Conservation (phyloP, 1,140 invertebrate genomes). For the Riptortus pedestris region DNA sequence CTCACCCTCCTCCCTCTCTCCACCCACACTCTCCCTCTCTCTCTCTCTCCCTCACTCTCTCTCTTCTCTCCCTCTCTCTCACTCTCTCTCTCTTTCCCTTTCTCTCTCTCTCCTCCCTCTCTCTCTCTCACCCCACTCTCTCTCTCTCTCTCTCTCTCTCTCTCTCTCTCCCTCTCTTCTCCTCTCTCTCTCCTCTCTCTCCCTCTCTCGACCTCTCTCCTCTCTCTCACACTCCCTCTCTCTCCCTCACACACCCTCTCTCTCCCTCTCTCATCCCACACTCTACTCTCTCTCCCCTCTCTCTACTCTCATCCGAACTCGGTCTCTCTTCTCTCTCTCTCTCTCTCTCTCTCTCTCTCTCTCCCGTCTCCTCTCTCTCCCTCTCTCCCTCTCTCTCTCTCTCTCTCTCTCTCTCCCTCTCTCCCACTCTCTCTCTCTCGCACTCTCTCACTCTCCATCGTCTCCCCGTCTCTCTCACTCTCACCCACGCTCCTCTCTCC, state of each 20-base stretch:
- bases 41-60: background rate
- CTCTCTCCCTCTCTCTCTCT: background rate
- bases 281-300: no score
- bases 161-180: background rate
- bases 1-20: background rate
- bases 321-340: background rate
- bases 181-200: background rate
- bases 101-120: background rate
- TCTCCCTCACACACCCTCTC: no score
- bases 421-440: no score
- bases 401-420: background rate
- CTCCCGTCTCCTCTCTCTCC: no score
- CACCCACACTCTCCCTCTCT: background rate
- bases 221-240: no score
- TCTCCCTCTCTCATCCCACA: no score
- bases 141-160: background rate
- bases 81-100: conserved; percentile 8
- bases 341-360: background rate
- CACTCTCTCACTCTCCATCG: no score
- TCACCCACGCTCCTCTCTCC: no score
- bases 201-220: no score
- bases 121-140: background rate
- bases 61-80: conserved; percentile 13
- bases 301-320: background rate
- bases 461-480: background rate